Evolutionary conservation across 2,888 invertebrate genomes (phyloP), one percentile per base, ranked within the genome.

Genomic region (Cephonodes hylas): DNA sequence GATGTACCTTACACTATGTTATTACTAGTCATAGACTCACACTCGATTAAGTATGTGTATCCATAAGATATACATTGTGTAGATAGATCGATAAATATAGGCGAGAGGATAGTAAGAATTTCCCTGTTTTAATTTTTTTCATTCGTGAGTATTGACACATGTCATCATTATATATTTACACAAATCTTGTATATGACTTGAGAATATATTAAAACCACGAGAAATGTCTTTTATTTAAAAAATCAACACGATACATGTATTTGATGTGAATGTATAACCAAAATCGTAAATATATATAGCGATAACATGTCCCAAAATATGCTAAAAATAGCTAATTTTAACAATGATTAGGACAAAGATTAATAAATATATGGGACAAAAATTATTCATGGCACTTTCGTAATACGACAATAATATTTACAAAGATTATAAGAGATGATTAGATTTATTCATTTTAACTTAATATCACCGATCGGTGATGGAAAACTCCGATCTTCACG

Each of bases 51-150:
- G 27, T 53, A 53, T 53, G 53, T 31, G 53, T 53, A 31, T 53
- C 53, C 18, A 53, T 53, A 65, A 72, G 65, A 68, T 68, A 66
- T 69, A 67, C 68, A 53, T 18, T 70, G 77, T 74, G 75, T 77
- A 81, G 75, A 81, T 77, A 81, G 77, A 77, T 81, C 74, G 68
- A 83, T 79, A 79, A 80, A 82, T 79, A 79, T 77, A 80, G 74
- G 76, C 75, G 69, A 77, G 75, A 75, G 68, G 68, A 79, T 73
- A 81, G 72, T 77, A 75, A 77, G 72, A 78, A 79, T 72, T 78
- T 84, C 85, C 85, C 85, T 85, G 84, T 85, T 85, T 83, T 76
- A 69, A 76, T 78, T 74, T 75, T 72, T 70, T 66, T 68, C 57
- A 59, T 46, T 34, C 23, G 45, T 59, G 38, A 23, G 10, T 38